Base-by-base conservation (phyloP, 23 tunicate genomes). In the Ascidia mentula region DNA sequence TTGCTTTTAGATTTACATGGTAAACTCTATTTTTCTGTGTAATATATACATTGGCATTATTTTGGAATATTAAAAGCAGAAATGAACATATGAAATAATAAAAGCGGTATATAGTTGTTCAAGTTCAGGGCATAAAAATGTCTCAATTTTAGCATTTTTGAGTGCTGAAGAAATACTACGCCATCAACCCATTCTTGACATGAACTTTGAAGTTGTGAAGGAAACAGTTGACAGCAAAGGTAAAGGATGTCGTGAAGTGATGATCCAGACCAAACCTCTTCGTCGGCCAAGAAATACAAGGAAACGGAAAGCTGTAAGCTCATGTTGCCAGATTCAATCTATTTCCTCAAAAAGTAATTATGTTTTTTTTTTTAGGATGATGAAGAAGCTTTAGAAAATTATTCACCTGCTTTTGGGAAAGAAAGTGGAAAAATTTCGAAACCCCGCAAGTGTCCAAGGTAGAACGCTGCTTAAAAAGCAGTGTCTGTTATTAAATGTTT, bases 121-220 rank as follows among this genome's bases (percentile, higher is more conserved):
- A n/a, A n/a, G n/a, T n/a, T n/a, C n/a, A n/a, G n/a, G n/a, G n/a
- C n/a, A n/a, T n/a, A n/a, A n/a, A n/a, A n/a, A n/a, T n/a, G n/a
- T n/a, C n/a, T 73, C 45, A 26, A 4, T 8, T 77, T 4, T 35
- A 79, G 83, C 33, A 9, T 36, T 12, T 33, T 37, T 36, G 6
- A 79, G 73, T 36, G 88, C 80, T 22, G 88, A 76, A 24, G 88
- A 73, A 32, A 61, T 84, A 17, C 72, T 75, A 33, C 60, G 40
- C 37, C 45, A 60, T 22, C 82, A 85, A 30, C 84, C 90, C 17
- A 60, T 59, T 3, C 40, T 91, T 36, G 77, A 82, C 77, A 80
- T 91, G 83, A 59, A 76, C 0, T 86, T 81, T 36, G 84, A 85
- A 75, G 90, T 91, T 8, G 87, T 77, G 82, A 84, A 77, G 12